phyloP scores from a whole-genome alignment of 2,113 vertebrate species.

The Strix uralensis region DNA sequence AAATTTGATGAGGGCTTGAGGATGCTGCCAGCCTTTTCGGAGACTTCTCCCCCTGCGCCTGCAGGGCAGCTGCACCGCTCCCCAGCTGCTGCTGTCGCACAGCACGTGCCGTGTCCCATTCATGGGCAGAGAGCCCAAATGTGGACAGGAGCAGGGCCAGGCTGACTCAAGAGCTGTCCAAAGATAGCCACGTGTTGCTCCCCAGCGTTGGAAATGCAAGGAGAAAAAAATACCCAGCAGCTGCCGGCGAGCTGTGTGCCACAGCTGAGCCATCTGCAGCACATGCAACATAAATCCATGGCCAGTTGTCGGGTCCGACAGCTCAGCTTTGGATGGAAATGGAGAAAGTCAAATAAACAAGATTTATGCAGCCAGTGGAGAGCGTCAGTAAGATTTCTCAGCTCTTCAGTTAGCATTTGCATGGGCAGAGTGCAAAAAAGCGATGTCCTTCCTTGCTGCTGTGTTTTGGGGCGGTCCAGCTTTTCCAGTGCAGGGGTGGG shows the following conservation, averaged over 20 bases:
- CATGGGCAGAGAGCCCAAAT: not conserved
- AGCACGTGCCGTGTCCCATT: not conserved
- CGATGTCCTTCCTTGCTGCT: accelerated
- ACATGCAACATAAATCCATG: not conserved
- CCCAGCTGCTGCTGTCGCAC: not conserved
- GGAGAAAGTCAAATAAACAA: accelerated
- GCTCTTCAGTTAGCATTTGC: not conserved
- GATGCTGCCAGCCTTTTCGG: not conserved
- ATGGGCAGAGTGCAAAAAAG: not conserved
- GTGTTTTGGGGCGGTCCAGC: not conserved
- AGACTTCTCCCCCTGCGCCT: accelerated
- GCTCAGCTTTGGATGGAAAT: not conserved
- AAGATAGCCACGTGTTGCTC: not conserved
- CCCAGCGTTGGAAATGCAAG: not conserved
- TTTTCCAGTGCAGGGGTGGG: accelerated
- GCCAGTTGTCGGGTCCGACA: not conserved
- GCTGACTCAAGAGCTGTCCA: not conserved
- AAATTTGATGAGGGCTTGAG: not conserved
- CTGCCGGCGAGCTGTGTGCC: not conserved
- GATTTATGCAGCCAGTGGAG: not conserved
- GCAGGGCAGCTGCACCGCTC: not conserved
- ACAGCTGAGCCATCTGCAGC: slow-evolving; percentile 14
- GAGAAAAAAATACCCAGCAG: not conserved
- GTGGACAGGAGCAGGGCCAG: not conserved
- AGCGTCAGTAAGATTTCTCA: not conserved